These are phyloP conservation scores for Copidosoma floridanum DNA, from an alignment of 1,140 invertebrate species.

Conservation along the genomic window DNA sequence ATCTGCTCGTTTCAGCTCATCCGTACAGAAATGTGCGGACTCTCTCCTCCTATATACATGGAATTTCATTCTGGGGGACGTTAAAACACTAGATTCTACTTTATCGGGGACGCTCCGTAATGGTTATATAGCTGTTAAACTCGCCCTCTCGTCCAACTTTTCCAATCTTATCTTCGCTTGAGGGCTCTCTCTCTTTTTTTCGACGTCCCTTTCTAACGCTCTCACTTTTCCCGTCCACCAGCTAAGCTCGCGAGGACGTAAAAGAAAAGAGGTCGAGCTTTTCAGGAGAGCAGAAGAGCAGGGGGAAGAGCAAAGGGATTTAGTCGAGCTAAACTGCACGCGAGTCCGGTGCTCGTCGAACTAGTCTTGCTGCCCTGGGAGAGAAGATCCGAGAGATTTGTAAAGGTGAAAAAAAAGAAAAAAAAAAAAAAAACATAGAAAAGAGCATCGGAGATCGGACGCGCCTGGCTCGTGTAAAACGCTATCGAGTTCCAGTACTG, in stretches of 20 bases:
- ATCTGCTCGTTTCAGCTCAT: slow-evolving; percentile 48
- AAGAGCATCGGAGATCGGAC: slow-evolving; percentile 42
- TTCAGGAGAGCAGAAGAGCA: slow-evolving; percentile 6
- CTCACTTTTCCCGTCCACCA: background rate
- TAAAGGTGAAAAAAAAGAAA: too few relatives aligned
- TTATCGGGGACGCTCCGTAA: slow-evolving; percentile 55
- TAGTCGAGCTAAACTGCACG: slow-evolving; percentile 53
- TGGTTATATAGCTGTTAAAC: slow-evolving; percentile 58
- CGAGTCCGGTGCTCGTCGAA: slow-evolving; percentile 15
- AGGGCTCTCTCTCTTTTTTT: slow-evolving; percentile 25
- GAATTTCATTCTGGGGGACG: slow-evolving; percentile 52
- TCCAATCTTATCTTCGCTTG: slow-evolving; percentile 58
- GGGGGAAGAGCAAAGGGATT: slow-evolving; percentile 48
- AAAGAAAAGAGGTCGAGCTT: slow-evolving; percentile 18
- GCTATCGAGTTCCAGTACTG: background rate
- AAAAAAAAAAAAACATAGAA: too few relatives aligned
- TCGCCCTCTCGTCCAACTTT: slow-evolving; percentile 57
- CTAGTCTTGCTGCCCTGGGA: too few relatives aligned
- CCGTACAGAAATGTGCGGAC: slow-evolving; percentile 46
- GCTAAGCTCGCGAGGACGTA: background rate
- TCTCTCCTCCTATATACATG: slow-evolving; percentile 49
- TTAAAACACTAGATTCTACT: slow-evolving; percentile 56
- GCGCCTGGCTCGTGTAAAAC: slow-evolving; percentile 44
- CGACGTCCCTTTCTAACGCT: background rate
- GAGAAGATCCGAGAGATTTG: slow-evolving; percentile 21